Conservation (phyloP, 2,797 vertebrate species). For the Harpagifer antarcticus region DNA sequence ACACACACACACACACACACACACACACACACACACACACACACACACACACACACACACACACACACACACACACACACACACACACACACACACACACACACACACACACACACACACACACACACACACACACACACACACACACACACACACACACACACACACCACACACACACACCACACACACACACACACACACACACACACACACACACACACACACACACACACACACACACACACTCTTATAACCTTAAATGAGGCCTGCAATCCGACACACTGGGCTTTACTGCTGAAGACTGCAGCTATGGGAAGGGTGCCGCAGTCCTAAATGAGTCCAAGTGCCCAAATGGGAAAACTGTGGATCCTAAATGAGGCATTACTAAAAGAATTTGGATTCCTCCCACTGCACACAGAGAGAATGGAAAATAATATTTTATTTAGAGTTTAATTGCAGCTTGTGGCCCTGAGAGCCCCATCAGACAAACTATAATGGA, state of each 20-base stretch:
- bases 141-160: too few species aligned
- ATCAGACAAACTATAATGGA: constrained; percentile 78
- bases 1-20: constrained; percentile 7
- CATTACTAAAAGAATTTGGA: constrained; percentile 77
- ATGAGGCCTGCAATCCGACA: constrained; percentile 68
- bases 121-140: too few species aligned
- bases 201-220: too few species aligned
- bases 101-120: too few species aligned
- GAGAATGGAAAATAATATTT: constrained; percentile 79
- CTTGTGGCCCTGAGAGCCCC: constrained; percentile 76
- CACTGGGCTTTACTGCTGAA: constrained; percentile 61
- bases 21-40: neutral
- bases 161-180: too few species aligned
- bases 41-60: too few species aligned
- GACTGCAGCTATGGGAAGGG: constrained; percentile 63
- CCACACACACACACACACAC: too few species aligned
- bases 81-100: too few species aligned
- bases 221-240: too few species aligned
- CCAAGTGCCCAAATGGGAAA: constrained; percentile 71
- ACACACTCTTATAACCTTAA: constrained; percentile 66
- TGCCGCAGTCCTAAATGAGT: constrained; percentile 70
- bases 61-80: neutral
- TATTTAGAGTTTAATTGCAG: constrained; percentile 83
- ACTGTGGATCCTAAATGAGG: constrained; percentile 76
- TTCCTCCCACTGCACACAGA: constrained; percentile 69